Evolutionary conservation across 2,888 invertebrate genomes (phyloP).

Genomic region (Melanostoma scalare): DNA sequence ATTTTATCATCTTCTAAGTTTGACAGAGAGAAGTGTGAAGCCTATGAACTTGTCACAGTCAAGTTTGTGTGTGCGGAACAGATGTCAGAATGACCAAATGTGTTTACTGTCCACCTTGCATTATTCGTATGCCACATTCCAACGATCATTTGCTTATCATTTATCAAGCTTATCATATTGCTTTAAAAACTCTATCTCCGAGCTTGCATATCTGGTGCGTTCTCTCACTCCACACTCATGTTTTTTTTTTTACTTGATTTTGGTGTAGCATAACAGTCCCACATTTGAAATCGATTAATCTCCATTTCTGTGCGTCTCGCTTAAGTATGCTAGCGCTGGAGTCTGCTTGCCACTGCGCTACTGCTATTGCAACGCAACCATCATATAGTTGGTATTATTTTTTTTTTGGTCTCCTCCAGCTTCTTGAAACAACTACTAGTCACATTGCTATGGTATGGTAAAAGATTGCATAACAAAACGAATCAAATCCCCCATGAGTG

Average conservation of each 20-base stretch:
- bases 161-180: slow-evolving; percentile 71
- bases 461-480: slow-evolving; percentile 66
- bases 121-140: slow-evolving; percentile 50
- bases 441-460: slow-evolving; percentile 45
- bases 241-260: slow-evolving; percentile 20
- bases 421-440: slow-evolving; percentile 19
- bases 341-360: slow-evolving; percentile 42
- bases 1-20: too few relatives aligned
- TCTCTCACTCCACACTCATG: slow-evolving; percentile 28
- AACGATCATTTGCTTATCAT: slow-evolving; percentile 62
- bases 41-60: too few relatives aligned
- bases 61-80: too few relatives aligned
- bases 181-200: slow-evolving; percentile 64
- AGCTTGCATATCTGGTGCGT: slow-evolving; percentile 37
- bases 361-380: neutral
- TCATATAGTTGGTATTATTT: neutral
- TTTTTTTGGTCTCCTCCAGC: neutral
- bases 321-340: slow-evolving; percentile 1
- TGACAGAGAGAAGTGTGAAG: too few relatives aligned
- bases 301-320: slow-evolving; percentile 59
- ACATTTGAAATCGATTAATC: slow-evolving; percentile 72
- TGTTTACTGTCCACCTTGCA: neutral
- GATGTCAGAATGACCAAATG: too few relatives aligned
- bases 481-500: slow-evolving; percentile 66
- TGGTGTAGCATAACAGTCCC: slow-evolving; percentile 54